These are phyloP conservation scores for Lepisosteus osseus DNA, from an alignment of 2,113 vertebrate species.

Conservation along the genomic window DNA sequence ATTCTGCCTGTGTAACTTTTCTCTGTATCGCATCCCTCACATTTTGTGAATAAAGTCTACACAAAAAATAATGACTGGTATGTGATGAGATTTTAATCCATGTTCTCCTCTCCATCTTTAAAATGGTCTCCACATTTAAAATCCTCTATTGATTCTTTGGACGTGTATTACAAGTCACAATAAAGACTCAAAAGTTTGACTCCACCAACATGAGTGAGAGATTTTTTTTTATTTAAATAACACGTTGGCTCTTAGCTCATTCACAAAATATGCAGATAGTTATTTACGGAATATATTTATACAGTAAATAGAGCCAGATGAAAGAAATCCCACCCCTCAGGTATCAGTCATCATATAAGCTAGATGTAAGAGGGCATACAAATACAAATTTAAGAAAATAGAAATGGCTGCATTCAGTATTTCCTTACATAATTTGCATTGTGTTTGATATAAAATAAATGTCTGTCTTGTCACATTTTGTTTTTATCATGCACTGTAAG, in stretches of 20 bases:
- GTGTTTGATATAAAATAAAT: constrained; percentile 13
- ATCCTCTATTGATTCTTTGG: too few relatives aligned
- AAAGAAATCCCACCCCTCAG: constrained; percentile 42
- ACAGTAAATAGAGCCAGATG: constrained; percentile 53
- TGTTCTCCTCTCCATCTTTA: too few relatives aligned
- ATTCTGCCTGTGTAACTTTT: too few relatives aligned
- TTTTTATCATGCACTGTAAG: too few relatives aligned
- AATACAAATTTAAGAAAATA: background rate
- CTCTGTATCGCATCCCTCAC: too few relatives aligned
- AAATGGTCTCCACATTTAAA: too few relatives aligned
- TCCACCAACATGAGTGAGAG: constrained; percentile 33
- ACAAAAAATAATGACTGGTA: too few relatives aligned
- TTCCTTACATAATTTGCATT: constrained; percentile 7
- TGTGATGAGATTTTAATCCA: too few relatives aligned
- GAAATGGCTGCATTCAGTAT: background rate
- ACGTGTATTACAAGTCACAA: too few relatives aligned
- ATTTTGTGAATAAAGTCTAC: too few relatives aligned
- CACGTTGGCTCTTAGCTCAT: constrained; percentile 52
- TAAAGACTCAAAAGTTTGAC: too few relatives aligned
- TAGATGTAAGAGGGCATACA: constrained; percentile 13
- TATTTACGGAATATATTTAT: constrained; percentile 54
- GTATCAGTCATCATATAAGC: constrained; percentile 14
- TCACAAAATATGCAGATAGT: constrained; percentile 47
- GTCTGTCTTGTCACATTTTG: background rate
- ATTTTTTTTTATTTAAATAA: constrained; percentile 58